phyloP scores from a whole-genome alignment of 2,797 vertebrate species.

The Phalloptychus januarius region DNA sequence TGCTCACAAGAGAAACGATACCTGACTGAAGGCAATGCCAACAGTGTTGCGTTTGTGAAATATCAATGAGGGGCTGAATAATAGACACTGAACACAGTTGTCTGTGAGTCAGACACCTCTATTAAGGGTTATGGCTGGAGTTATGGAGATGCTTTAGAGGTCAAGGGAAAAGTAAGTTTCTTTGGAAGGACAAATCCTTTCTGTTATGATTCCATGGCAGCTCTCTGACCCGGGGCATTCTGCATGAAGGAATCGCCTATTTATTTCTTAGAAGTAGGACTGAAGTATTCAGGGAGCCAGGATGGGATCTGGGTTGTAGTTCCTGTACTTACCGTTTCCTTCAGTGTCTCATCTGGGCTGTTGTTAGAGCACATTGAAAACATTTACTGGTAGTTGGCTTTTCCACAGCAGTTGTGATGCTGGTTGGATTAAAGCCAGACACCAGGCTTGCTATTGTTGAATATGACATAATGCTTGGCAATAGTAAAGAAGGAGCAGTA shows the following conservation, averaged over 20 bases:
- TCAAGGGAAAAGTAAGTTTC: neutral
- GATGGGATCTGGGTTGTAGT: neutral
- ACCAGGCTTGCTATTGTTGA: neutral
- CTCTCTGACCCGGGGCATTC: neutral
- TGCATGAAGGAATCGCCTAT: neutral
- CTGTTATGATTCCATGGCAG: neutral
- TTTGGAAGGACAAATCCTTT: neutral
- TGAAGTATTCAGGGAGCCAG: neutral
- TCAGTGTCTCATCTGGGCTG: neutral
- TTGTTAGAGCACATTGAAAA: neutral
- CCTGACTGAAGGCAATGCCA: neutral
- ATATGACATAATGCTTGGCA: neutral
- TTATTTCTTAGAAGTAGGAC: neutral
- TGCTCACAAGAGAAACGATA: neutral
- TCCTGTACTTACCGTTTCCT: neutral
- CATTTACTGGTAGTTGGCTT: neutral
- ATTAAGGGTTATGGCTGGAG: neutral
- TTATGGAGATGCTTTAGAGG: neutral
- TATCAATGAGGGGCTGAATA: neutral
- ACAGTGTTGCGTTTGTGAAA: neutral
- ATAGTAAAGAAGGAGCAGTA: neutral
- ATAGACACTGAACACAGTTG: neutral
- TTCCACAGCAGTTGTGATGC: neutral
- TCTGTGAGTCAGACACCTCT: neutral
- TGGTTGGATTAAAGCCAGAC: neutral